Evolutionary conservation across 2,888 invertebrate genomes (phyloP).

Genomic region (Lasius platythorax): DNA sequence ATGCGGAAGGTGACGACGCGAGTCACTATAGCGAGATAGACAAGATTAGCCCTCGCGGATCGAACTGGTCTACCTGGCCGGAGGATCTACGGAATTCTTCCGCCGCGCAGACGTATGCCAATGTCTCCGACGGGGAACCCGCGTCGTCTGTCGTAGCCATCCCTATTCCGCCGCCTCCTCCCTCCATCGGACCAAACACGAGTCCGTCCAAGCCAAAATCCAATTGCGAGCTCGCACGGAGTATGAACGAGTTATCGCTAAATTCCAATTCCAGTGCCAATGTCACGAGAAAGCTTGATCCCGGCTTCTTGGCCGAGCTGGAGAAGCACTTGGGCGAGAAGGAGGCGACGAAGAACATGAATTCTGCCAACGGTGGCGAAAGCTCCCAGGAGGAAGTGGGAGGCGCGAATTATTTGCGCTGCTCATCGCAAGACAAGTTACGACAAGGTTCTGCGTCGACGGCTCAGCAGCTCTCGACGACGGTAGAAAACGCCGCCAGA

Average conservation of each 20-base stretch:
- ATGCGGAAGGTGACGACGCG: constrained; percentile 64
- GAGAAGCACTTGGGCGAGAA: constrained; percentile 88
- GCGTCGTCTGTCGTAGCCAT: constrained; percentile 40
- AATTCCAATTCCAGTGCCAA: constrained; percentile 52
- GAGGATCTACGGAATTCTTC: constrained; percentile 78
- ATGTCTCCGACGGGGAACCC: constrained; percentile 72
- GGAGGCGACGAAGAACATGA: constrained; percentile 85
- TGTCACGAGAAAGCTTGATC: constrained; percentile 87
- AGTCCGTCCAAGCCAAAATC: constrained; percentile 80
- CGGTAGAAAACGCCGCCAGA: neutral
- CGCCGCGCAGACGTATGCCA: constrained; percentile 78
- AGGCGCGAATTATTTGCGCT: constrained; percentile 45
- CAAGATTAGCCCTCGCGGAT: constrained; percentile 71
- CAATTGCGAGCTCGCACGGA: constrained; percentile 81
- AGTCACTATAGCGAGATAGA: constrained; percentile 83
- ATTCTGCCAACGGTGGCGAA: constrained; percentile 79
- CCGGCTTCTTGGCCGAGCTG: constrained; percentile 89
- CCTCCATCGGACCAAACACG: constrained; percentile 79
- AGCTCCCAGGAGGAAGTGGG: constrained; percentile 57
- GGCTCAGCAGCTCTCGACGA: constrained; percentile 7
- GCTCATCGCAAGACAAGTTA: constrained; percentile 69
- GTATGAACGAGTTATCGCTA: constrained; percentile 68
- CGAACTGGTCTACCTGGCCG: constrained; percentile 79
- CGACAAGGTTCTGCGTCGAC: constrained; percentile 67
- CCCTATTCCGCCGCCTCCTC: constrained; percentile 72